phyloP scores from a whole-genome alignment of 2,888 invertebrate genomes.

The Cosmorhoe ocellata region DNA sequence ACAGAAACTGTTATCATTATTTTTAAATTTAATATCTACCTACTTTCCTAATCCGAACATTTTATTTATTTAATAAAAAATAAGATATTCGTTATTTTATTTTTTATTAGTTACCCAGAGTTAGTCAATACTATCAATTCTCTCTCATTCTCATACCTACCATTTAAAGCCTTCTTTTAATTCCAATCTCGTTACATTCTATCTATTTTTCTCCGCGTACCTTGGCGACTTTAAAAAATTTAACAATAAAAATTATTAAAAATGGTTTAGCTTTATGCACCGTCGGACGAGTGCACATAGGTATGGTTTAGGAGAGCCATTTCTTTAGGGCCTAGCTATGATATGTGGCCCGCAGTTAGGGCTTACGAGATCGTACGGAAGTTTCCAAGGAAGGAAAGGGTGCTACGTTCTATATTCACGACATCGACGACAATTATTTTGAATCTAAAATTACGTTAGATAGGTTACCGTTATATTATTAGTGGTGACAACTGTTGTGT shows the following conservation, averaged over 20 bases:
- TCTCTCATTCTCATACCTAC: slow-evolving; percentile 34
- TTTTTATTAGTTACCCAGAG: slow-evolving; percentile 40
- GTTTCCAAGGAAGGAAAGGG: slow-evolving; percentile 47
- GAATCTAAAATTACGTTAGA: slow-evolving; percentile 42
- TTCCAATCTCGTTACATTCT: slow-evolving; percentile 30
- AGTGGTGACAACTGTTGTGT: slow-evolving; percentile 21
- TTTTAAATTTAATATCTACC: slow-evolving; percentile 63
- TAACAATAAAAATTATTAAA: slow-evolving; percentile 8
- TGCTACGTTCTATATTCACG: slow-evolving; percentile 63
- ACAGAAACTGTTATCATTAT: slow-evolving; percentile 18
- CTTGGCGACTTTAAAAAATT: not conserved
- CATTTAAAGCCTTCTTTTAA: slow-evolving; percentile 38
- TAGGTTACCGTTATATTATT: slow-evolving; percentile 30
- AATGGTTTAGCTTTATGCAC: not conserved
- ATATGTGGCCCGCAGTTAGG: slow-evolving; percentile 12
- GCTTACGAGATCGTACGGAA: slow-evolving; percentile 16
- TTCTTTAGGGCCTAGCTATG: slow-evolving; percentile 23
- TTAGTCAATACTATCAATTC: slow-evolving; percentile 33
- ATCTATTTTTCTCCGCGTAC: slow-evolving; percentile 31
- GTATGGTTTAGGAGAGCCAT: slow-evolving; percentile 21
- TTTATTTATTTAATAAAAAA: slow-evolving; percentile 49
- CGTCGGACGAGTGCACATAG: slow-evolving; percentile 7
- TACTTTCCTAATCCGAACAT: slow-evolving; percentile 56
- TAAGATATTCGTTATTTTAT: slow-evolving; percentile 44
- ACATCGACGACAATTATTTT: slow-evolving; percentile 63